These are phyloP conservation scores for Philypnodon macrostomus DNA, from an alignment of 2,797 vertebrate genomes.

Conservation along the genomic window DNA sequence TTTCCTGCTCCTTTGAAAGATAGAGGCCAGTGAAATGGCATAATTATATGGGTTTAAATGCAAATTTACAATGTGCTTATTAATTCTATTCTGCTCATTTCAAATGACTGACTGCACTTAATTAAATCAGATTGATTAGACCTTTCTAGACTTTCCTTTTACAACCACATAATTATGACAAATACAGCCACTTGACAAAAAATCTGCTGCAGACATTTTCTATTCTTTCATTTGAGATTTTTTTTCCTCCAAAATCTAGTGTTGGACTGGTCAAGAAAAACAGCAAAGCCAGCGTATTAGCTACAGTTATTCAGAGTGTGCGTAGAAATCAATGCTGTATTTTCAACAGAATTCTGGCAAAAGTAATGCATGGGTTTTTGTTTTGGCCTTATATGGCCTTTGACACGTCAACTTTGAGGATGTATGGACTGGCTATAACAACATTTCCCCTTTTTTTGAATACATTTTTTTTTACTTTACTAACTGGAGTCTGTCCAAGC, in stretches of 20 bases:
- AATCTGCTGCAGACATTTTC: constrained; percentile 62
- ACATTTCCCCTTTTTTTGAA: no score
- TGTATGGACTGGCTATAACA: no score
- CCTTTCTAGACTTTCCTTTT: constrained; percentile 80
- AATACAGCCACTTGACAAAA: constrained; percentile 79
- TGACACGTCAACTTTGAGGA: no score
- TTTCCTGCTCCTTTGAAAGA: constrained; percentile 50
- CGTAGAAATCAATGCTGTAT: not conserved
- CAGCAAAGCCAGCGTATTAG: constrained; percentile 7
- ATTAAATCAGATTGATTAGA: constrained; percentile 88
- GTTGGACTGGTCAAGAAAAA: constrained; percentile 22
- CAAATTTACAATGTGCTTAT: constrained; percentile 85
- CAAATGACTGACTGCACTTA: constrained; percentile 86
- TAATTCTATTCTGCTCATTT: constrained; percentile 86
- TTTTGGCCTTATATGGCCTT: no score
- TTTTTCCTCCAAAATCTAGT: constrained; percentile 25
- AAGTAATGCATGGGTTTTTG: no score
- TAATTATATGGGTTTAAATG: constrained; percentile 83
- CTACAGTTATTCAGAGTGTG: constrained; percentile 6
- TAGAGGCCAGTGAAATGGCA: constrained; percentile 74
- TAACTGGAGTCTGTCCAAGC: no score
- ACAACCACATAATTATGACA: constrained; percentile 86
- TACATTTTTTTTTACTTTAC: no score
- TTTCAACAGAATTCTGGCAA: not conserved
- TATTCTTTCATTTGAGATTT: constrained; percentile 51